Conservation (phyloP, 2,113 vertebrate genomes). For the Chaenogobius annularis region DNA sequence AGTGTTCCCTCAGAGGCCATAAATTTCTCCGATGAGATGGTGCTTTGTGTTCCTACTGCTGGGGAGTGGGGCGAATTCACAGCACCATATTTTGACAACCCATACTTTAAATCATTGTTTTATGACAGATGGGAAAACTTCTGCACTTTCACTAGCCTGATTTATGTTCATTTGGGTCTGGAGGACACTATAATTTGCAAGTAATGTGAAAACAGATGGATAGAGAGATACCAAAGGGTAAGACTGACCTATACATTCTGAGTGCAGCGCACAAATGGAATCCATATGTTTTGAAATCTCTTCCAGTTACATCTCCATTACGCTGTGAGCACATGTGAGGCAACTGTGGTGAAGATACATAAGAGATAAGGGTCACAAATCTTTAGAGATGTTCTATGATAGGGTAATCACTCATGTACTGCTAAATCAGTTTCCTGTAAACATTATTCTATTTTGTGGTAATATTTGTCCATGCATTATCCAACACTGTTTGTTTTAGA, state of each 20-base stretch:
- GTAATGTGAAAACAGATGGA: constrained; percentile 99
- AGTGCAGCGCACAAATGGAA: constrained; percentile 87
- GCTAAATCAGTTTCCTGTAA: constrained; percentile 21
- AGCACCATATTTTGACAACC: constrained; percentile 93
- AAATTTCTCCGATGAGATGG: constrained; percentile 96
- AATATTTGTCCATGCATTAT: constrained; percentile 22
- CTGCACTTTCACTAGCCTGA: constrained; percentile 88
- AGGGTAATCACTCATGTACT: constrained; percentile 17
- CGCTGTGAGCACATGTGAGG: constrained; percentile 20
- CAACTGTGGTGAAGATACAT: constrained; percentile 21
- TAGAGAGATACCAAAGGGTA: constrained; percentile 90
- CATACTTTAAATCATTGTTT: constrained; percentile 97
- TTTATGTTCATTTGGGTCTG: constrained; percentile 96
- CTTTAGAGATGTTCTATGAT: constrained; percentile 22
- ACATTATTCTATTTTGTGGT: constrained; percentile 26
- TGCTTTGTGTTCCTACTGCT: constrained; percentile 92
- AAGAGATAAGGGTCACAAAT: constrained; percentile 32
- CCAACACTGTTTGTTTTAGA: constrained; percentile 55
- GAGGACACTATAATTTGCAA: constrained; percentile 96
- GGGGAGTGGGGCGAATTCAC: constrained; percentile 86
- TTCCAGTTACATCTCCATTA: constrained; percentile 81
- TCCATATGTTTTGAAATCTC: constrained; percentile 87
- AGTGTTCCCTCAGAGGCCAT: constrained; percentile 92
- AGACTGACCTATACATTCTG: constrained; percentile 85
- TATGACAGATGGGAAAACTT: constrained; percentile 97